Evolutionary conservation across 2,797 vertebrate species (phyloP), one percentile per base, ranked within the genome.

Genomic region (Cyclura pinguis): DNA sequence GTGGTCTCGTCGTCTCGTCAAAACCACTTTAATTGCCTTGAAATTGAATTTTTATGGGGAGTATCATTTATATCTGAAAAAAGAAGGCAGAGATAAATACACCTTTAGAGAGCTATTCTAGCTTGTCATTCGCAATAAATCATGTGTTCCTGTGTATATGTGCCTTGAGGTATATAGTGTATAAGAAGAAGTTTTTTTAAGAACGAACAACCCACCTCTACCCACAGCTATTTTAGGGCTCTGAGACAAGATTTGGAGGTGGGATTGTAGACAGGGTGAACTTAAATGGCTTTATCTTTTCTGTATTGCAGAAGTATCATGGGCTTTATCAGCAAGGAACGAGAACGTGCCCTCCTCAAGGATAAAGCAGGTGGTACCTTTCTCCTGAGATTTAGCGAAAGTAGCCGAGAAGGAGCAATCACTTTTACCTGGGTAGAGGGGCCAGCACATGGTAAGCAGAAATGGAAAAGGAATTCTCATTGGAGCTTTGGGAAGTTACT

Each of bases 311-410:
- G 99, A 87, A 98, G 96, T 91, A 99, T 99, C 86, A 93, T 99
- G 96, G 98, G 99, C n/a, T 99, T 99, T 94, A 97, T 99, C 96
- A 99, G 98, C 91, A 99, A 99, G 93, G 98, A 99, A 87, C 95
- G 97, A 27, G 99, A 99, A 90, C 98, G 98, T 1, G 95, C 92
- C 0, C 92, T 99, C 90, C 96, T 99, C 67, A 98, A 97, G 72
- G 98, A 98, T 84, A 98, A 98, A 94, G 96, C 91, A n/a, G 98
- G 98, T 0, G 98, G 99, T 0, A 99, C 99, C 0, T 99, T 99
- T 96, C 97, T 99, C 92, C 96, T 99, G 88, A 93, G 99, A 32
- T 99, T 99, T 97, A 99, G 99, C 0, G 99, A 99, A 97, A 99
- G 98, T 96, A 98, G 98, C 96, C 97, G 84, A 86, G 98, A 99